Percentiles rank a stretch among this genome's conserved stretches.
These are phyloP conservation scores for Thalassarche chlororhynchos DNA, from an alignment of 2,113 vertebrate genomes.

Conservation along the genomic window DNA sequence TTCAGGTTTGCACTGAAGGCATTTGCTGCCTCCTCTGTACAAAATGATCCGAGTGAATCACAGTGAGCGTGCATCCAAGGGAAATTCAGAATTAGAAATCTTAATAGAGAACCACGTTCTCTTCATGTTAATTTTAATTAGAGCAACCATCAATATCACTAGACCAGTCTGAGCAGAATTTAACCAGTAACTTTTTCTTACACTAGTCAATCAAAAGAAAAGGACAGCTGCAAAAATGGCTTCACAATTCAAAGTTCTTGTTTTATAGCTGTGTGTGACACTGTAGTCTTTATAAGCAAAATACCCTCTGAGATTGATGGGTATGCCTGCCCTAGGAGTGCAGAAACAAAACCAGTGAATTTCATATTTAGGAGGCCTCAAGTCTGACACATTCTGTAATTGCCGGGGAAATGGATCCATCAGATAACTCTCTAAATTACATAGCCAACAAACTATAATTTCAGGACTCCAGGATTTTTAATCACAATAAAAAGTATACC, in stretches of 20 bases:
- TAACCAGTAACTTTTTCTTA: background rate
- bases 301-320: background rate
- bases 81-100: background rate
- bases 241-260: background rate
- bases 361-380: background rate
- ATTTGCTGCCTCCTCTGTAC: background rate
- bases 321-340: background rate
- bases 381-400: background rate
- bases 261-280: background rate
- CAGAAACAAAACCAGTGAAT: background rate
- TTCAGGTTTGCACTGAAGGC: background rate
- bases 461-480: background rate
- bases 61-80: accelerated
- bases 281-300: background rate
- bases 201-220: background rate
- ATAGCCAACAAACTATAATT: background rate
- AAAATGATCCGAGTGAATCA: background rate
- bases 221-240: background rate
- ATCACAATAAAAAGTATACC: conserved; percentile 25
- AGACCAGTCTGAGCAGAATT: background rate
- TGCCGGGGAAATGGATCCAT: background rate
- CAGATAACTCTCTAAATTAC: background rate
- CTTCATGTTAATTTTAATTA: background rate
- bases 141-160: background rate
- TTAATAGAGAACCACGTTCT: background rate